Conservation (phyloP, 2,888 invertebrate species). For the Lamproptera curius region DNA sequence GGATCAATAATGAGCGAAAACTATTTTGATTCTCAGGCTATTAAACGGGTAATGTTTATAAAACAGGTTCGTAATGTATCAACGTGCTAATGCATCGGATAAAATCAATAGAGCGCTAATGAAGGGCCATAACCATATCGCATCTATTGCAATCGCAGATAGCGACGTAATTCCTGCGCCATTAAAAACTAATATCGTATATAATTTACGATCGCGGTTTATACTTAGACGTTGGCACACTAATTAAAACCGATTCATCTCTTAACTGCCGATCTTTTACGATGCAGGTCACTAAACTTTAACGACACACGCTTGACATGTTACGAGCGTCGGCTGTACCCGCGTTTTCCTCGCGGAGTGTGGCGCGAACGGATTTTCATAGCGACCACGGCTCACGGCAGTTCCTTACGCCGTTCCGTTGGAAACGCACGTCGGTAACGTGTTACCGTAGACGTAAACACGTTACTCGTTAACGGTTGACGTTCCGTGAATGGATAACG, state of each 20-base stretch:
- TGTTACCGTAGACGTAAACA: constrained; percentile 37
- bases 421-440: constrained; percentile 33
- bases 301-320: constrained; percentile 13
- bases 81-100: not conserved
- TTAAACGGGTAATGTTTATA: not conserved
- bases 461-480: constrained; percentile 7
- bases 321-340: constrained; percentile 11
- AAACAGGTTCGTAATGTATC: constrained; percentile 1
- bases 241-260: constrained; percentile 23
- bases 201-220: constrained; percentile 4
- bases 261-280: constrained; percentile 21
- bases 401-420: constrained; percentile 35
- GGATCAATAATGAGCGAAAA: too few species aligned
- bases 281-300: constrained; percentile 22
- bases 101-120: constrained; percentile 13
- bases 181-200: constrained; percentile 15
- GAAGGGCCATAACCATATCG: constrained; percentile 11
- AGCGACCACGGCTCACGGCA: constrained; percentile 32
- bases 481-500: constrained; percentile 4
- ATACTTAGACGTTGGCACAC: constrained; percentile 12
- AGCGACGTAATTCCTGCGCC: constrained; percentile 1
- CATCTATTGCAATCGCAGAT: constrained; percentile 2
- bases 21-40: too few species aligned
- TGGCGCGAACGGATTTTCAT: constrained; percentile 46
- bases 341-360: constrained; percentile 51